These are phyloP conservation scores for Sardina pilchardus DNA, from an alignment of 2,113 vertebrate genomes.

Conservation along the genomic window DNA sequence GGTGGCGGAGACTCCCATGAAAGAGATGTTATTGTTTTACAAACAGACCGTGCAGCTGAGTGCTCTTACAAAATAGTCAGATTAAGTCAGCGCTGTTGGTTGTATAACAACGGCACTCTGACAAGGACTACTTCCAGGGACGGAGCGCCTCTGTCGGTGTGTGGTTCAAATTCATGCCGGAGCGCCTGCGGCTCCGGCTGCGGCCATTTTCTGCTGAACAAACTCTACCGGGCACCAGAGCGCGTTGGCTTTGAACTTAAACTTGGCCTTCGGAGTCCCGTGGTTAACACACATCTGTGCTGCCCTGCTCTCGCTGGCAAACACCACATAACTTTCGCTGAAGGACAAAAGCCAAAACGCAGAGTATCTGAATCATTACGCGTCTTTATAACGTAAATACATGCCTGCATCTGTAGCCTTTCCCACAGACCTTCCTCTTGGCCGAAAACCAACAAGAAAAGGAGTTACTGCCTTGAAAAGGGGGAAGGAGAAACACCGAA, in stretches of 20 bases:
- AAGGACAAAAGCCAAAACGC: conserved; percentile 31
- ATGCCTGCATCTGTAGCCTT: conserved; percentile 35
- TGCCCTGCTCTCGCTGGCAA: conserved; percentile 14
- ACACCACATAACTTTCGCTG: conserved; percentile 48
- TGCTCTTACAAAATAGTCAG: not conserved
- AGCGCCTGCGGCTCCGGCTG: conserved; percentile 70
- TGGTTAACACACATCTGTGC: conserved; percentile 31
- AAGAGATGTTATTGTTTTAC: not conserved
- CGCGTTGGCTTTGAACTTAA: conserved; percentile 61
- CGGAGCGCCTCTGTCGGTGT: conserved; percentile 72
- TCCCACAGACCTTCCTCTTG: conserved; percentile 43
- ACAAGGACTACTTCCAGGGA: conserved; percentile 48
- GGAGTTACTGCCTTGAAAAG: conserved; percentile 37
- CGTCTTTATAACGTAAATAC: conserved; percentile 24
- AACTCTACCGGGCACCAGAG: conserved; percentile 36
- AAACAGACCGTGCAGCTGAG: conserved; percentile 2
- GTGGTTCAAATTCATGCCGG: conserved; percentile 74
- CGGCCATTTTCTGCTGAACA: conserved; percentile 90
- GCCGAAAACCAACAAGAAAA: conserved; percentile 47
- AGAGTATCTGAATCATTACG: conserved; percentile 16
- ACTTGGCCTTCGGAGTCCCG: conserved; percentile 62
- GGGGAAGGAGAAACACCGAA: conserved; percentile 42
- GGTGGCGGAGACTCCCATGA: not conserved
- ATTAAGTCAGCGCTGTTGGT: conserved; percentile 20
- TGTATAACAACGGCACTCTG: conserved; percentile 35